phyloP scores from a whole-genome alignment of 1,140 invertebrate genomes.

The Musca vetustissima region DNA sequence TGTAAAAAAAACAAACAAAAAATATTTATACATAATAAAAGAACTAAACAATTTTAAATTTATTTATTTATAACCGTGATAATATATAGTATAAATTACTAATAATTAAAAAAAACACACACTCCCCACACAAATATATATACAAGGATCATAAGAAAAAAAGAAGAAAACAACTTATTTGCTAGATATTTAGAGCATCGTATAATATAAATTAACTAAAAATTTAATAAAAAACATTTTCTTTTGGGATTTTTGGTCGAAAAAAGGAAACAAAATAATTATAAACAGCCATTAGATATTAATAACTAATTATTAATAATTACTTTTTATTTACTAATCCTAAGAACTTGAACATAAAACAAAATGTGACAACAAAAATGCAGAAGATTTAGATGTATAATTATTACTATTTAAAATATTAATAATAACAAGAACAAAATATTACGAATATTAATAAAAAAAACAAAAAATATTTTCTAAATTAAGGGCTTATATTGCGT shows the following conservation, averaged over 20 bases:
- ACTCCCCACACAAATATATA: conserved; percentile 2
- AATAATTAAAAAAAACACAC: background rate
- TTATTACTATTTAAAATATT: conserved; percentile 4
- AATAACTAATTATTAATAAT: too few relatives aligned
- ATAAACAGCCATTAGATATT: too few relatives aligned
- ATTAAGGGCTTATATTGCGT: conserved; percentile 13
- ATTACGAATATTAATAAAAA: background rate
- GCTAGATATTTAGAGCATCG: background rate
- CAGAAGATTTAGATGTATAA: background rate
- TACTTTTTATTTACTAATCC: too few relatives aligned
- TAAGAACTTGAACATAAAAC: too few relatives aligned
- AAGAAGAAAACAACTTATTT: background rate
- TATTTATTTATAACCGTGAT: conserved; percentile 16
- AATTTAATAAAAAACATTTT: too few relatives aligned
- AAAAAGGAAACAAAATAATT: too few relatives aligned
- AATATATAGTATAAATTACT: conserved; percentile 14
- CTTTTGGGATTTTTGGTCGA: too few relatives aligned
- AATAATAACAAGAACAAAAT: background rate
- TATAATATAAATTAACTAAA: too few relatives aligned
- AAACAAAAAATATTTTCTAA: conserved; percentile 10
- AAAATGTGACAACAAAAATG: background rate
- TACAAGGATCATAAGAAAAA: background rate
- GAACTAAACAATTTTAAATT: conserved; percentile 15
- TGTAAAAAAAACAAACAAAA: background rate
- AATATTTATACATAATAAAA: conserved; percentile 1